Evolutionary conservation across 2,888 invertebrate genomes (phyloP), one percentile per base, ranked within the genome.

Genomic region (Linyphia triangularis): DNA sequence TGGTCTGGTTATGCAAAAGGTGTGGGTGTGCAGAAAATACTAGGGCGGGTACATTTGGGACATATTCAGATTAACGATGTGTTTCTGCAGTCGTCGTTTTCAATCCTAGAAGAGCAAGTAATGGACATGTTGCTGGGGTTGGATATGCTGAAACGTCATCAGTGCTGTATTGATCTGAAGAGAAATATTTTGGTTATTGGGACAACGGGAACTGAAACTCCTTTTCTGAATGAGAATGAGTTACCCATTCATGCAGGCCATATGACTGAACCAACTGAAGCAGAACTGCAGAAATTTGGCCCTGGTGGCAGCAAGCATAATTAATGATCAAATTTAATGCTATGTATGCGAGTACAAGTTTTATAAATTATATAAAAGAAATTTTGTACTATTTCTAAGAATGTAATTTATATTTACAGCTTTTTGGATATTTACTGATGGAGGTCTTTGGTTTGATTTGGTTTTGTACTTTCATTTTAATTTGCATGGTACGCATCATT

Each of bases 91-190:
- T 98, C 98, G 2, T 98, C 98, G 59, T 99, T 99, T 93, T 98
- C 98, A 37, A 98, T 99, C 57, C 94, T 99, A 69, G 97, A 98
- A 92, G 96, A 99, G 91, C 99, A 99, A 93, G 97, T 98, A 0
- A 98, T 99, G 98, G 99, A 99, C 92, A 98, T 99, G 97, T 93
- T 99, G 85, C 94, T 99, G 16, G 99, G 99, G 0, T 94, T 99
- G 81, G 99, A 99, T 92, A 99, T 99, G 98, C 94, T 99, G 0
- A 98, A 97, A 93, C 94, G 99, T 91, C 99, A 99, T 94, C 98
- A 96, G 95, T 99, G 98, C 93, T 96, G 96, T 91, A 98, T 99
- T 91, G 98, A 99, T 93, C 93, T 99, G 91, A 96, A 96, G 92
- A 94, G 95, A 69, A 98, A 98, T 93, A 95, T 97, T 2, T 94